Base-by-base conservation (phyloP, 1,140 invertebrate species). In the Drosophila lacteicornis region DNA sequence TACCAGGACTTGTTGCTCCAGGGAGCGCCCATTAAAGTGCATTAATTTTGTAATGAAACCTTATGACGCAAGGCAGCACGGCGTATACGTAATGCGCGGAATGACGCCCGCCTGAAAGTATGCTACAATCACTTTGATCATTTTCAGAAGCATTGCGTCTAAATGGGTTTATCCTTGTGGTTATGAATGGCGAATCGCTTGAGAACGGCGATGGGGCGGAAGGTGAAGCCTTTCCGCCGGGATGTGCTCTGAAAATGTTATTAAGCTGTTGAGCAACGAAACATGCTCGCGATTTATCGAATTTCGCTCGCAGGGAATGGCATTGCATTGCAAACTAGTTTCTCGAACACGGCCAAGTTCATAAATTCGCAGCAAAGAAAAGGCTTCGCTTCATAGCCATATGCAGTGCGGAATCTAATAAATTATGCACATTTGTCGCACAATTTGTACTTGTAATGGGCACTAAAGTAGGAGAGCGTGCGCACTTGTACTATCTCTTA, bases 31-130 rank as follows among this genome's bases (percentile, higher is more conserved):
- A 75, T 80, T 65, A 69, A 80, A 65, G 47, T 42, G 67, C 60
- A 81, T 84, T 78, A 85, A 85, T 81, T 73, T 78, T 68, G 73
- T 85, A 84, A 84, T 78, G 49, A 84, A 74, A 85, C 59, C 67
- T 77, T 78, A 85, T 81, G 82, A 73, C 69, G 74, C 53, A 73
- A 85, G 53, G 56, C 13, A 68, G 62, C 57, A 51, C 13, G 17
- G 46, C 59, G 59, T 65, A 65, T 75, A 55, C 55, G 47, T 68
- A 67, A 60, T 55, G 49, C 27, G 43, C 56, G 38, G 47, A 42
- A 25, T 75, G 59, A 62, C 60, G 65, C 27, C 47, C 56, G 59
- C 78, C 82, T 53, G 45, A 70, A 62, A 81, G 78, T 66, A 81
- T 69, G 68, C 82, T 61, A 68, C 75, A 61, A 8, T 15, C 56